Base-by-base conservation (phyloP, 2,113 vertebrate genomes). In the Garra rufa region DNA sequence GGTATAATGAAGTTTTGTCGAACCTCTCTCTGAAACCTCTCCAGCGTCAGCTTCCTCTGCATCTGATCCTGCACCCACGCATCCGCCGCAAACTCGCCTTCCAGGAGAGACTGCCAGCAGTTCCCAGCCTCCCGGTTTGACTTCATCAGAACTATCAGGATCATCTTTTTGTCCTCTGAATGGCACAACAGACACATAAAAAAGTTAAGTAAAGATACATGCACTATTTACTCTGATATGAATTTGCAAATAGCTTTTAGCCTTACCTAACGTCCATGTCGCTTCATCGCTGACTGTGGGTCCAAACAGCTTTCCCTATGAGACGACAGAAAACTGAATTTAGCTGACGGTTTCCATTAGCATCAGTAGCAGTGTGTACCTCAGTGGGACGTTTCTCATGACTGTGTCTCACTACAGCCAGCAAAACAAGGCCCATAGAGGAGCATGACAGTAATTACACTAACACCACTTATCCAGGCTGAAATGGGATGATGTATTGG, bases 31-130 rank as follows among this genome's bases (percentile, higher is more conserved):
- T 99, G 98, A 89, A 99, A 99, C 89, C 98, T 91, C 92, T 99
- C 98, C 82, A 99, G 90, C 0, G 98, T 99, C 14, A 99, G 97
- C 67, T 99, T 99, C 86, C 95, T 96, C 90, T 99, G 98, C 98
- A 99, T 99, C 92, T 99, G 97, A 89, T 99, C 97, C 92, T 98
- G 97, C 0, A 99, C 95, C 96, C 96, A 97, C 14, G 97, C 95
- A 61, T 99, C 97, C 1, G 98, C 98, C 84, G 94, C 92, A 84
- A 97, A 99, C 65, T 98, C 94, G 26, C 96, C 96, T 92, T 99
- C 96, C 89, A 99, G 88, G 78, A 99, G 93, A 21, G 98, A 99
- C 0, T 93, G 92, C 98, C 98, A 99, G 86, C 98, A 99, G 85
- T 99, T 99, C 28, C 97, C 97, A 61, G 97, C 98, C 43, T 97